A percentile compares a stretch with the other conserved stretches of the same genome.
These are phyloP conservation scores for Vanessa atalanta DNA, from an alignment of 1,140 invertebrate species.

Conservation along the genomic window DNA sequence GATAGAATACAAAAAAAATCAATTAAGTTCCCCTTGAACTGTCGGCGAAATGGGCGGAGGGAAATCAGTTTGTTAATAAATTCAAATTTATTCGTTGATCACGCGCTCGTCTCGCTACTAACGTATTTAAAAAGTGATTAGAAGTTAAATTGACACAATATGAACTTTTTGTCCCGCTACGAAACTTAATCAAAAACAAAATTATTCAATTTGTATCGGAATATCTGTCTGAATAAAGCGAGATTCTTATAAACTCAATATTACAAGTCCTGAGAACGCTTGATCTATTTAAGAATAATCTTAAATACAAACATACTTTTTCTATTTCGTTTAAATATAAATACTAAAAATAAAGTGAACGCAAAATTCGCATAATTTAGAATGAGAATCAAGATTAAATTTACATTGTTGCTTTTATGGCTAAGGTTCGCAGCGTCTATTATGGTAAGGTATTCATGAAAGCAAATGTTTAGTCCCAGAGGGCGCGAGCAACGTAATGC, in stretches of 20 bases:
- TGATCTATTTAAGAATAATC: slow-evolving; percentile 24
- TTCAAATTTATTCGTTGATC: slow-evolving; percentile 80
- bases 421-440: slow-evolving; percentile 59
- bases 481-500: slow-evolving; percentile 52
- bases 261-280: neutral
- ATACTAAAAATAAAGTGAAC: slow-evolving; percentile 37
- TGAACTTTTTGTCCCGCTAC: slow-evolving; percentile 74
- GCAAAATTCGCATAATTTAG: slow-evolving; percentile 57
- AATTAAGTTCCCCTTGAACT: slow-evolving; percentile 73
- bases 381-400: slow-evolving; percentile 72
- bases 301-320: slow-evolving; percentile 6
- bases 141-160: slow-evolving; percentile 80
- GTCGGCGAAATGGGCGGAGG: slow-evolving; percentile 65
- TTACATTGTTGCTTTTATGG: slow-evolving; percentile 74
- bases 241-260: slow-evolving; percentile 12
- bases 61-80: slow-evolving; percentile 76
- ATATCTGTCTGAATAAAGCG: slow-evolving; percentile 36
- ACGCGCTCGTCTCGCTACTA: slow-evolving; percentile 65
- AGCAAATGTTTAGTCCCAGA: slow-evolving; percentile 69
- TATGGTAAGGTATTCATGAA: slow-evolving; percentile 78
- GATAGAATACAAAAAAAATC: slow-evolving; percentile 61
- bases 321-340: slow-evolving; percentile 29
- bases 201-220: slow-evolving; percentile 74
- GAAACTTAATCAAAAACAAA: slow-evolving; percentile 70
- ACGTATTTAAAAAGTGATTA: slow-evolving; percentile 80